Evolutionary conservation across 1,140 invertebrate species (phyloP).

Genomic region (Sipha flava): DNA sequence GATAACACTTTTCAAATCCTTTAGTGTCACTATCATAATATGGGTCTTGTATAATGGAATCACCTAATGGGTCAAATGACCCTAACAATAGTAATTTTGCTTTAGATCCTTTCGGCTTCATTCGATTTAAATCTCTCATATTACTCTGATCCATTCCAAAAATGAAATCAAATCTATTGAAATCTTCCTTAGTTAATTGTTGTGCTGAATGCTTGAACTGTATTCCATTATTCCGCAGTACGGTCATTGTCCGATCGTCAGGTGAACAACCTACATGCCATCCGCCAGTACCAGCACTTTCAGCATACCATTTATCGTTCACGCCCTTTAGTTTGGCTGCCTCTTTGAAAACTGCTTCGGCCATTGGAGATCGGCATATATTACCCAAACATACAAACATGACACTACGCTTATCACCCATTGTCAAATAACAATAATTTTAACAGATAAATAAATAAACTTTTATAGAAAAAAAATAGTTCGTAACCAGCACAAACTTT

Average conservation of each 20-base stretch:
- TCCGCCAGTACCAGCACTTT: conserved; percentile 74
- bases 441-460: too few species aligned
- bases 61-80: conserved; percentile 67
- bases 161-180: conserved; percentile 70
- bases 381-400: conserved; percentile 55
- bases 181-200: conserved; percentile 62
- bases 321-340: conserved; percentile 55
- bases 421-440: too few species aligned
- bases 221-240: conserved; percentile 62
- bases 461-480: too few species aligned
- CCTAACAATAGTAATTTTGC: conserved; percentile 70
- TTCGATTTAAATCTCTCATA: conserved; percentile 56
- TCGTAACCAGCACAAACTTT: too few species aligned
- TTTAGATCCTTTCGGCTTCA: conserved; percentile 49
- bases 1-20: conserved; percentile 64
- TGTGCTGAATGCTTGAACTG: conserved; percentile 62
- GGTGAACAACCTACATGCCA: conserved; percentile 79
- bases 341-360: conserved; percentile 79
- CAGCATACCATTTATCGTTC: conserved; percentile 64
- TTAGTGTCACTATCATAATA: conserved; percentile 62
- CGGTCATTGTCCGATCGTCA: conserved; percentile 63
- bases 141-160: conserved; percentile 87
- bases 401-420: conserved; percentile 36
- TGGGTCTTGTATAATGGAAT: conserved; percentile 75
- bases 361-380: conserved; percentile 91